Conservation (phyloP, 92 coral and sea anemone species). For the Zoanthus sociatus region DNA sequence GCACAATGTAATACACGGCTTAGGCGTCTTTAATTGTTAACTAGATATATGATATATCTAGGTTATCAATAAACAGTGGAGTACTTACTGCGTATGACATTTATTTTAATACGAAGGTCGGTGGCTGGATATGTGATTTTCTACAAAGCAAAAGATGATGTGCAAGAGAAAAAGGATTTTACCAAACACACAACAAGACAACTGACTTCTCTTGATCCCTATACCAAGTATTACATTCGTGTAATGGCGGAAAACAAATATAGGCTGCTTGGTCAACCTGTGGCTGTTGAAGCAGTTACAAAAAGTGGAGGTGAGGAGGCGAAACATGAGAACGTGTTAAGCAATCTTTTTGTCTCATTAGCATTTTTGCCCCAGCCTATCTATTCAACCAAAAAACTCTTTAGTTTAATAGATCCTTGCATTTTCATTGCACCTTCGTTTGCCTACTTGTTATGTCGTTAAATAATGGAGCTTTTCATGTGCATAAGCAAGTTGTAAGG, state of each 20-base stretch:
- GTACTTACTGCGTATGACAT: not conserved
- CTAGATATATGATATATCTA: no score
- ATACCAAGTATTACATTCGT: constrained; percentile 29
- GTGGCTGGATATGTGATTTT: constrained; percentile 24
- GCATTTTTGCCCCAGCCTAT: no score
- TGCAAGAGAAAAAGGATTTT: constrained; percentile 9
- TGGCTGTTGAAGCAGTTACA: constrained; percentile 20
- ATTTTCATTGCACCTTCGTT: no score
- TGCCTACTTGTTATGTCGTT: no score
- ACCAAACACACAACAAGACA: constrained; percentile 31
- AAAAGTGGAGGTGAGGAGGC: constrained; percentile 25
- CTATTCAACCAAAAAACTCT: no score
- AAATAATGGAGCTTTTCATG: no score
- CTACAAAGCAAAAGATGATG: constrained; percentile 30
- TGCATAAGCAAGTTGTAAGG: no score
- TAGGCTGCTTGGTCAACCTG: constrained; percentile 6
- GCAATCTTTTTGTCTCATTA: no score
- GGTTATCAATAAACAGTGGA: no score
- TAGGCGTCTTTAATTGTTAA: no score
- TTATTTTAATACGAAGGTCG: constrained; percentile 1
- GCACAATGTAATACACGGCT: no score
- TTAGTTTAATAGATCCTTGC: no score
- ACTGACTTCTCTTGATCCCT: constrained; percentile 28
- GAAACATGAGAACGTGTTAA: not conserved
- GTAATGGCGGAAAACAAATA: constrained; percentile 27